Percentiles rank a stretch among this genome's conserved stretches.
These are phyloP conservation scores for Watsonalla cultraria DNA, from an alignment of 2,888 invertebrate species.

Conservation along the genomic window DNA sequence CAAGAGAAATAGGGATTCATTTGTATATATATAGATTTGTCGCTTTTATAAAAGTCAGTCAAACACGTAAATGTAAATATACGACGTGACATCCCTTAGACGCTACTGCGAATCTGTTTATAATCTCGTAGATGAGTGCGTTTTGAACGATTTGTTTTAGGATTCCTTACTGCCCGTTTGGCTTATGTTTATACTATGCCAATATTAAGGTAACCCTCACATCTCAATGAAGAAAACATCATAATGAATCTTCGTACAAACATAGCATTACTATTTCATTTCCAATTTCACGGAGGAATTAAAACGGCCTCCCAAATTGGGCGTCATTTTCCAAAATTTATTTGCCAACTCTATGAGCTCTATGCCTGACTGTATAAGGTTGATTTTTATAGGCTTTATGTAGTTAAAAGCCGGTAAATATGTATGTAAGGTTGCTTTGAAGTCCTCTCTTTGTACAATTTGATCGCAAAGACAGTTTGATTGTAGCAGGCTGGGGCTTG, in stretches of 20 bases:
- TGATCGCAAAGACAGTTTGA: constrained; percentile 8
- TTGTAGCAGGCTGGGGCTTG: background rate
- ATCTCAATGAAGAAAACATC: background rate
- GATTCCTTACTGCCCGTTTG: too few relatives aligned
- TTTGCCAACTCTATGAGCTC: background rate
- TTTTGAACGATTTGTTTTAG: too few relatives aligned
- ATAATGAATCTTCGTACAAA: background rate
- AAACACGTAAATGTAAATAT: too few relatives aligned
- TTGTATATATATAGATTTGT: too few relatives aligned
- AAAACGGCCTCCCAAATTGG: constrained; percentile 28
- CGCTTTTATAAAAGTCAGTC: too few relatives aligned
- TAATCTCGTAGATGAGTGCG: too few relatives aligned
- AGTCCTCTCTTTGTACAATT: constrained; percentile 25
- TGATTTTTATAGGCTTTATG: background rate
- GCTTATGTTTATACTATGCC: too few relatives aligned
- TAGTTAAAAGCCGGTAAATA: background rate
- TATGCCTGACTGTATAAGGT: constrained; percentile 16
- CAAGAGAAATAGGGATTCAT: too few relatives aligned
- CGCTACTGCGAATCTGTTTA: too few relatives aligned
- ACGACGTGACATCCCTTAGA: too few relatives aligned
- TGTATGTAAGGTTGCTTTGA: constrained; percentile 16
- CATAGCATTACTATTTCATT: constrained; percentile 18
- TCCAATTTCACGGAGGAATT: constrained; percentile 36
- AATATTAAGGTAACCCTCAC: too few relatives aligned
- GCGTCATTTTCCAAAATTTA: constrained; percentile 26